These are phyloP conservation scores for Muntiacus muntjak DNA, from an alignment of 2,113 vertebrate species.

Conservation along the genomic window DNA sequence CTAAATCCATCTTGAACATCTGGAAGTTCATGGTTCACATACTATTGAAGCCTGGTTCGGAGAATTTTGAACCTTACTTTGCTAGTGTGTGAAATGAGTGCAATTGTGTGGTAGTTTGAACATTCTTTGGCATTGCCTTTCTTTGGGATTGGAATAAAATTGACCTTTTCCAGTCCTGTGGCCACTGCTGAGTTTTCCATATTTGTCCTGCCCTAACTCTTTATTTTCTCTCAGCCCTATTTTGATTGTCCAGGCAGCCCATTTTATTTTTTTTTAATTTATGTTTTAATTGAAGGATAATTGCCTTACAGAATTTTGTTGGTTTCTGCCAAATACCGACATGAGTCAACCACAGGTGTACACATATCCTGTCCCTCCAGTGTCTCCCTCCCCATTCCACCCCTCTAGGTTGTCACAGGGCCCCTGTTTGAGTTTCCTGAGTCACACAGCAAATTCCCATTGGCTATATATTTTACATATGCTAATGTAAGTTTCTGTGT, in stretches of 20 bases:
- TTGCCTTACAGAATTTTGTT: neutral
- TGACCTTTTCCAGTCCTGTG: neutral
- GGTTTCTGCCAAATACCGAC: neutral
- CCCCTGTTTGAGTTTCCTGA: neutral
- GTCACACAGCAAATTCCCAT: neutral
- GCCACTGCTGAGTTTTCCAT: neutral
- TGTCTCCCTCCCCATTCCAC: neutral
- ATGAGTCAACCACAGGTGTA: neutral
- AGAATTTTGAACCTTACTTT: neutral
- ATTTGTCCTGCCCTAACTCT: neutral
- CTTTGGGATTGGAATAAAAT: neutral
- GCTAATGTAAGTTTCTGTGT: neutral
- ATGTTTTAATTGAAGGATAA: neutral
- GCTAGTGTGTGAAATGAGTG: neutral
- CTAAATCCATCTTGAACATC: neutral
- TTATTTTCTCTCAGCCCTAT: neutral
- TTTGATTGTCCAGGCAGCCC: neutral
- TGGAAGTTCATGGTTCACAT: fast-evolving
- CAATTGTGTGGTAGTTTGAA: neutral
- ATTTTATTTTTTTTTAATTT: neutral
- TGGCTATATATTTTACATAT: neutral
- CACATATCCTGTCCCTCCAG: neutral
- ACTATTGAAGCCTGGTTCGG: neutral
- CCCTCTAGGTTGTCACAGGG: neutral
- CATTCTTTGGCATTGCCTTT: neutral